phyloP scores from a whole-genome alignment of 23 tunicate genomes.

The Ascidia mentula region DNA sequence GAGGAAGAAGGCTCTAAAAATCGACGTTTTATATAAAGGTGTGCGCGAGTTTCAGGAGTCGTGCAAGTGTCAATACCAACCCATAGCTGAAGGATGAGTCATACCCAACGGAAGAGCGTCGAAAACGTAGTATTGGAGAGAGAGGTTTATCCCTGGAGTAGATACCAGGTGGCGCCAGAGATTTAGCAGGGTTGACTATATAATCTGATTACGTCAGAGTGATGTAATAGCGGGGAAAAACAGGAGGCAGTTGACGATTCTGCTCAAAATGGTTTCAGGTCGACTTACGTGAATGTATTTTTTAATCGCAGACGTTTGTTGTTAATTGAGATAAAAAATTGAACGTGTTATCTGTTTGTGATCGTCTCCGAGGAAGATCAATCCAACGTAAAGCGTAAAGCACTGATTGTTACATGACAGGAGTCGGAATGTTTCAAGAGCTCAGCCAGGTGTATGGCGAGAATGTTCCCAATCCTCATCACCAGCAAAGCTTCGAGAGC shows the following conservation, averaged over 20 bases:
- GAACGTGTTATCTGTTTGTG: background rate
- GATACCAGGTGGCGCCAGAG: conserved; percentile 1
- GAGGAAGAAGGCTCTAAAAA: background rate
- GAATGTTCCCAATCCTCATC: conserved; percentile 39
- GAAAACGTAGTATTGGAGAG: background rate
- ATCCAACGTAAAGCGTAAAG: background rate
- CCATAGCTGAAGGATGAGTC: conserved; percentile 18
- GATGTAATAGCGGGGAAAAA: background rate
- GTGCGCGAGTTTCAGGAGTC: background rate
- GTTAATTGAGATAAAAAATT: background rate
- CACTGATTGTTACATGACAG: conserved; percentile 5
- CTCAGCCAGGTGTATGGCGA: conserved; percentile 72
- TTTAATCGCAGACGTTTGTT: background rate
- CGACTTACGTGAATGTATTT: background rate
- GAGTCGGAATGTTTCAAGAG: conserved; percentile 77
- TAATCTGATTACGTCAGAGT: conserved; percentile 2
- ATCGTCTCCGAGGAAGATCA: background rate
- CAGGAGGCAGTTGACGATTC: background rate
- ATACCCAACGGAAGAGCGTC: background rate
- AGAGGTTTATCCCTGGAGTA: background rate
- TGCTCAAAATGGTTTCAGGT: background rate
- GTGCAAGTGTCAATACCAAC: conserved; percentile 6
- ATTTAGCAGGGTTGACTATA: background rate
- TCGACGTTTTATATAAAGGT: conserved; percentile 6
- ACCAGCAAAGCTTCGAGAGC: conserved; percentile 56